Percentiles rank a stretch among this genome's conserved stretches.
phyloP scores from a whole-genome alignment of 30 jellyfish, hydroid and myxozoan genomes.

The Rhopilema esculentum region DNA sequence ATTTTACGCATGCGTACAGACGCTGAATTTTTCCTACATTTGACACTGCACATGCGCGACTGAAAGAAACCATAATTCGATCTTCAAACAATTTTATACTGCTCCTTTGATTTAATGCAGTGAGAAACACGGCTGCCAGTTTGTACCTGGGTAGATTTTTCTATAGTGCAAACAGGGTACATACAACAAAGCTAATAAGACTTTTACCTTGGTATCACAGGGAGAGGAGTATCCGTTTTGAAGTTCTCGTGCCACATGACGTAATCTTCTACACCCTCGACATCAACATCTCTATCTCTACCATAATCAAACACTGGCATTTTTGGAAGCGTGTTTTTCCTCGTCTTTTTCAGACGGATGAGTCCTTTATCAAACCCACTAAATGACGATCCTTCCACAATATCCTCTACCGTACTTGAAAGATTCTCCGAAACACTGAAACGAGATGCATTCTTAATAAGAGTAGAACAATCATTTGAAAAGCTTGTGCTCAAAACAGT shows the following conservation, averaged over 20 bases:
- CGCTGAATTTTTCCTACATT: too few relatives aligned
- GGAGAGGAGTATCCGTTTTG: slow-evolving; percentile 79
- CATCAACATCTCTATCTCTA: slow-evolving; percentile 94
- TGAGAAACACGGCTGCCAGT: too few relatives aligned
- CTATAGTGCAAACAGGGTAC: too few relatives aligned
- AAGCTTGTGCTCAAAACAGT: too few relatives aligned
- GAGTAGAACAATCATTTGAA: too few relatives aligned
- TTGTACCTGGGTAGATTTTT: too few relatives aligned
- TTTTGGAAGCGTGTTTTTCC: slow-evolving; percentile 23
- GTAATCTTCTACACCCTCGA: slow-evolving; percentile 96
- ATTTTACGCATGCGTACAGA: too few relatives aligned
- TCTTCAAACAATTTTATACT: too few relatives aligned
- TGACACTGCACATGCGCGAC: too few relatives aligned
- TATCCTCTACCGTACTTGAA: slow-evolving; percentile 33
- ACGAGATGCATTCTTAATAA: not conserved
- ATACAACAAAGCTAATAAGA: not conserved
- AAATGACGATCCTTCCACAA: slow-evolving; percentile 63
- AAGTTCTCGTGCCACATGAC: slow-evolving; percentile 96
- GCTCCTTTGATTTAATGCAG: too few relatives aligned
- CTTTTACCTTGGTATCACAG: slow-evolving; percentile 88
- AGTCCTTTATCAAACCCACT: slow-evolving; percentile 57
- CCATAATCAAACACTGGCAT: slow-evolving; percentile 83
- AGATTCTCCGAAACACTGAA: slow-evolving; percentile 45
- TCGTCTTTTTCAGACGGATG: slow-evolving; percentile 28
- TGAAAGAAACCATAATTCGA: too few relatives aligned